Percentiles rank a stretch among this genome's conserved stretches.
Evolutionary conservation across 2,888 invertebrate genomes (phyloP).

Genomic region (Lottia scabra): DNA sequence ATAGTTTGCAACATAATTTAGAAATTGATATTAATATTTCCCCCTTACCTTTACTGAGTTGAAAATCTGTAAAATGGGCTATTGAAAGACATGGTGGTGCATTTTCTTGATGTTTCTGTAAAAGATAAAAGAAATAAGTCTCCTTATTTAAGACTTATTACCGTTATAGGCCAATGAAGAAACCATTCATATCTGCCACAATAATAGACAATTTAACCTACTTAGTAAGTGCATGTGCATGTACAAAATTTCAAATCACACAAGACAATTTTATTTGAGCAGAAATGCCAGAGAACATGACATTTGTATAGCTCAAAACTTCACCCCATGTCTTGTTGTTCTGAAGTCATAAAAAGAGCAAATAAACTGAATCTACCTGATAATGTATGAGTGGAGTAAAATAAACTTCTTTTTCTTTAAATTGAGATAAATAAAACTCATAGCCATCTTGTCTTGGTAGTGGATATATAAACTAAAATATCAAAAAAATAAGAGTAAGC

Average conservation of each 20-base stretch:
- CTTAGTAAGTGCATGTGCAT: too few species aligned
- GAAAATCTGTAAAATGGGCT: constrained; percentile 64
- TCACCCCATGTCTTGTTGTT: background rate
- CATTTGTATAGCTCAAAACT: too few species aligned
- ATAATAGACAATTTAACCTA: too few species aligned
- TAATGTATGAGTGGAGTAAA: constrained; percentile 63
- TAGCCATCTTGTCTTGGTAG: constrained; percentile 63
- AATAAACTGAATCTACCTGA: constrained; percentile 47
- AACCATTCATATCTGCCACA: too few species aligned
- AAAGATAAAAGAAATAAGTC: constrained; percentile 1
- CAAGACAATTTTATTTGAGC: too few species aligned
- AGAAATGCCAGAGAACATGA: too few species aligned
- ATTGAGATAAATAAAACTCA: constrained; percentile 64
- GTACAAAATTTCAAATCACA: too few species aligned
- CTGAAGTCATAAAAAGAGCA: background rate
- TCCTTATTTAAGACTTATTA: too few species aligned
- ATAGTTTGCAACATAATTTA: background rate
- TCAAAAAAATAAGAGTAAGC: background rate
- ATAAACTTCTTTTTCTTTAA: constrained; percentile 57
- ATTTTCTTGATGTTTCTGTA: constrained; percentile 60
- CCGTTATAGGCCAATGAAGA: too few species aligned
- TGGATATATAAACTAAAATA: constrained; percentile 65
- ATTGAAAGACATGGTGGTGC: constrained; percentile 61
- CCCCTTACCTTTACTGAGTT: constrained; percentile 57
- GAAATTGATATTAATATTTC: background rate